phyloP scores from a whole-genome alignment of 2,888 invertebrate species.

The Hoplodrina blanda region DNA sequence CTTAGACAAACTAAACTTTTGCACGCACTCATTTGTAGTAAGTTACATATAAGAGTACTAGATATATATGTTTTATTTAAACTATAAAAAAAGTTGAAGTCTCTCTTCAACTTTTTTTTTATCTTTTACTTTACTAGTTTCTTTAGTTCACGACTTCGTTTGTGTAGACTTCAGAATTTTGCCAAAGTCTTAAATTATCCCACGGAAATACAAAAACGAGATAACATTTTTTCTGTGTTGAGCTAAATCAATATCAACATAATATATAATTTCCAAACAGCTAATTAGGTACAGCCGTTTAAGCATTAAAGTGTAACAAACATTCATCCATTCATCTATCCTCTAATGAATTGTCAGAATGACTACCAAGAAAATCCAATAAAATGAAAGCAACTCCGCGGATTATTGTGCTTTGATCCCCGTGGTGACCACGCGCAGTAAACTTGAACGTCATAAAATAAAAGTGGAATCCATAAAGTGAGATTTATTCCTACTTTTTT shows the following conservation, averaged over 20 bases:
- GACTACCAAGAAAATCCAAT: constrained; percentile 23
- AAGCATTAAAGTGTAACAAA: too few species aligned
- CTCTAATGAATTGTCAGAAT: constrained; percentile 4
- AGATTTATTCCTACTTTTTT: constrained; percentile 43
- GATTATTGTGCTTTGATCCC: constrained; percentile 52
- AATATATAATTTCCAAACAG: too few species aligned
- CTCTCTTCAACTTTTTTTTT: not conserved
- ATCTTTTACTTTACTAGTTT: not conserved
- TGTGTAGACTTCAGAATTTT: too few species aligned
- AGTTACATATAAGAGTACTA: not conserved
- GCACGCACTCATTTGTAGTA: constrained; percentile 3
- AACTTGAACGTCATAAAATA: constrained; percentile 51
- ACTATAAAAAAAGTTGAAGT: too few species aligned
- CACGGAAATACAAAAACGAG: too few species aligned
- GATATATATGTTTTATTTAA: too few species aligned
- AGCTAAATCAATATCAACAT: too few species aligned
- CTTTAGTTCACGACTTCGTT: not conserved
- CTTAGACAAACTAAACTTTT: constrained; percentile 11
- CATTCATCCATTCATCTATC: not conserved
- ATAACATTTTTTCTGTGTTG: too few species aligned
- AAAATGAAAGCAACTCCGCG: constrained; percentile 35
- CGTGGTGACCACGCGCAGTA: constrained; percentile 42
- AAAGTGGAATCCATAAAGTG: constrained; percentile 54
- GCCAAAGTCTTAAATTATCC: too few species aligned
- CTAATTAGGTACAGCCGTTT: too few species aligned